phyloP scores from a whole-genome alignment of 1,140 invertebrate genomes.

The Drosophila burlai region DNA sequence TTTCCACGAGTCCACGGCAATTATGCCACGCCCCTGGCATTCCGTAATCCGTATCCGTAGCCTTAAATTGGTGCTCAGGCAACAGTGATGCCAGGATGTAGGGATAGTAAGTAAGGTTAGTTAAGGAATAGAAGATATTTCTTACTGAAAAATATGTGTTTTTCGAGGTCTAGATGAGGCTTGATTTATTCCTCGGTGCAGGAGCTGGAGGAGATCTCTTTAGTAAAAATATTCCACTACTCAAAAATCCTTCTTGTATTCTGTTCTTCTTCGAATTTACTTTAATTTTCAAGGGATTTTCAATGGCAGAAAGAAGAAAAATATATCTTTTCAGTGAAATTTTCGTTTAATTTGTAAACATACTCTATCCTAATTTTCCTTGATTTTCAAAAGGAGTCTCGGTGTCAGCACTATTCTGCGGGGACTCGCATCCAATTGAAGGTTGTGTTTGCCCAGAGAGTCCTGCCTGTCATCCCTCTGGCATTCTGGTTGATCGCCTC shows the following conservation, averaged over 20 bases:
- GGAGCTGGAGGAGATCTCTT: background rate
- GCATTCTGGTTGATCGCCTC: conserved; percentile 27
- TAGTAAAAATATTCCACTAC: background rate
- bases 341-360: too few relatives aligned
- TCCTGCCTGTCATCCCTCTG: background rate
- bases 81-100: background rate
- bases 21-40: conserved; percentile 48
- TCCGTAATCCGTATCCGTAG: conserved; percentile 8
- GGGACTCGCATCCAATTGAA: background rate
- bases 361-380: too few relatives aligned
- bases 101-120: background rate
- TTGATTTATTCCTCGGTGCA: background rate
- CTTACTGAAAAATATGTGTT: background rate
- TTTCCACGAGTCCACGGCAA: conserved; percentile 43
- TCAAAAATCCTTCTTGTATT: background rate
- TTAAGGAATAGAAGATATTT: background rate
- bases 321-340: too few relatives aligned
- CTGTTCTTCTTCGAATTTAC: background rate
- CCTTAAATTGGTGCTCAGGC: background rate
- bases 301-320: too few relatives aligned
- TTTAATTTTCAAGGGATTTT: background rate
- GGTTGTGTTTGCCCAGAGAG: background rate
- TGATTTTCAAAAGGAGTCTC: background rate
- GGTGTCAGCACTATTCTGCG: too few relatives aligned
- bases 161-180: background rate